Evolutionary conservation across 35 echinoderm and acorn worm genomes (phyloP).

Genomic region (Acanthaster planci): DNA sequence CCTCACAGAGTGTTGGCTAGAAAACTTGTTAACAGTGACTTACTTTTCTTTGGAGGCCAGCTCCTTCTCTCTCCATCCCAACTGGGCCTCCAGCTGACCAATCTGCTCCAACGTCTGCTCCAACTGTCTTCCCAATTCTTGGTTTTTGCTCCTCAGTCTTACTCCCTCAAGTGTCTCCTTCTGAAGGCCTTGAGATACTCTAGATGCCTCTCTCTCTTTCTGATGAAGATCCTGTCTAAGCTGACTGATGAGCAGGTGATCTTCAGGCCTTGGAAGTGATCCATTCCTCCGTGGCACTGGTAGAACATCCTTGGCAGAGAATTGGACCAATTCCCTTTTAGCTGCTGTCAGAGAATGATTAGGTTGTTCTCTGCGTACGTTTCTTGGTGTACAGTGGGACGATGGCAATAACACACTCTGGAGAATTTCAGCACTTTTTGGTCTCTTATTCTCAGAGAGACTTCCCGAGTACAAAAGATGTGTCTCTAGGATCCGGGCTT

Average conservation of each 20-base stretch:
- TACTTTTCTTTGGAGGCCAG: not conserved
- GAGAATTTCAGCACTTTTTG: not conserved
- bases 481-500: not conserved
- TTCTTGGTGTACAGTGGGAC: not conserved
- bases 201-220: conserved; percentile 5
- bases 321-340: not conserved
- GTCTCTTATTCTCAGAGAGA: not conserved
- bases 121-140: not conserved
- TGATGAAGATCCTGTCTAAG: not conserved
- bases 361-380: not conserved
- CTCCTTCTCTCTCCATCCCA: not conserved
- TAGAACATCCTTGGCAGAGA: not conserved
- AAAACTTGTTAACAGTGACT: not conserved
- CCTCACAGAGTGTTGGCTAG: too few species aligned
- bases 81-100: not conserved
- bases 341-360: not conserved
- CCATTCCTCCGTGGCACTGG: not conserved
- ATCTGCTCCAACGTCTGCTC: not conserved
- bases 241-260: not conserved
- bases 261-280: not conserved
- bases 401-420: not conserved
- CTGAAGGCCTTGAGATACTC: not conserved
- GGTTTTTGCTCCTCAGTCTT: not conserved
- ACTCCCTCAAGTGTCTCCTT: not conserved
- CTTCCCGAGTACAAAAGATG: conserved; percentile 7